Percentiles rank a stretch among this genome's conserved stretches.
These are phyloP conservation scores for Psilopsiagon aurifrons DNA, from an alignment of 2,113 vertebrate genomes.

Conservation along the genomic window DNA sequence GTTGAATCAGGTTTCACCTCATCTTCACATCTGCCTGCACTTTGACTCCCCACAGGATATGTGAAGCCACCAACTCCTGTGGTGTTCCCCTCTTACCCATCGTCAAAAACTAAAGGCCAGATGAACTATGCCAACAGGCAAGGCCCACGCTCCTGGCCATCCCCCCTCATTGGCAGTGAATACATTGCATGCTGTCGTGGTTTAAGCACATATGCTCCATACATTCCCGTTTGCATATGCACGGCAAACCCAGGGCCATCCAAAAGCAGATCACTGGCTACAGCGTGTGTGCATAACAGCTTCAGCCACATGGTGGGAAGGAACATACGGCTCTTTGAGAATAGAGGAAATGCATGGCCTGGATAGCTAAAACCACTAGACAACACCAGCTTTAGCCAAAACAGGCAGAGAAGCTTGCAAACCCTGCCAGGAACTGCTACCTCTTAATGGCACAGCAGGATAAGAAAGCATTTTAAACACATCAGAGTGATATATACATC, in stretches of 20 bases:
- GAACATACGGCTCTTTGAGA: neutral
- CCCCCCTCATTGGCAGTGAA: neutral
- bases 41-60: fast-evolving
- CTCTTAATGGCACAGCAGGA: neutral
- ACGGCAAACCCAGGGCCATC: neutral
- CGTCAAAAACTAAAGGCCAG: neutral
- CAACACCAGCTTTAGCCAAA: neutral
- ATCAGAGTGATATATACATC: neutral
- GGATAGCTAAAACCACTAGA: neutral
- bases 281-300: fast-evolving
- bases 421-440: neutral
- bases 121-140: neutral
- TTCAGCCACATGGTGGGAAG: neutral
- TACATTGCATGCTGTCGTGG: neutral
- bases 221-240: fast-evolving
- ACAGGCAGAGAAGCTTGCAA: neutral
- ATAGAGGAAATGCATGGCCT: neutral
- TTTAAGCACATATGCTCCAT: neutral
- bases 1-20: neutral
- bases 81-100: fast-evolving
- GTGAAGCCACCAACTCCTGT: neutral
- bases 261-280: neutral
- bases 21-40: neutral
- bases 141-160: neutral
- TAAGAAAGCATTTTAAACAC: neutral